A percentile compares a stretch with the other conserved stretches of the same genome.
phyloP scores from a whole-genome alignment of 1,140 invertebrate species.

The Luehdorfia chinensis region DNA sequence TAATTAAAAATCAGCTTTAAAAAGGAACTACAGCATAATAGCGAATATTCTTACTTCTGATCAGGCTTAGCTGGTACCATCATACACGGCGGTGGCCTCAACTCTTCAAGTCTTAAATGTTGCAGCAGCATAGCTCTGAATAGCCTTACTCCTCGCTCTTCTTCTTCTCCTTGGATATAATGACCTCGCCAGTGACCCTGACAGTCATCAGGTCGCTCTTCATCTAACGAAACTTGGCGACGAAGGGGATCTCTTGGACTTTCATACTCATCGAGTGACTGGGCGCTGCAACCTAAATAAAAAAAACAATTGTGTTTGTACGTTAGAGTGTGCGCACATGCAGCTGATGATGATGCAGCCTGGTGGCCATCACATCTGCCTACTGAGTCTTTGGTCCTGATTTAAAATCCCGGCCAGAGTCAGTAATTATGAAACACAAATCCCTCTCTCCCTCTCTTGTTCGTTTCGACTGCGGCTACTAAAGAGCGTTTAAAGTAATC shows the following conservation, averaged over 20 bases:
- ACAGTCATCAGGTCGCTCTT: conserved; percentile 63
- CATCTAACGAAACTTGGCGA: conserved; percentile 63
- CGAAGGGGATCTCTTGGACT: conserved; percentile 54
- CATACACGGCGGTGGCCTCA: conserved; percentile 61
- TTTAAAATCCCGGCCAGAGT: no score
- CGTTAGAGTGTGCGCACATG: no score
- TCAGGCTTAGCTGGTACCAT: conserved; percentile 53
- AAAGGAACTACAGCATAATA: no score
- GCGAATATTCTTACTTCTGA: conserved; percentile 36
- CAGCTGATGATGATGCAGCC: no score
- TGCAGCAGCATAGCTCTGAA: conserved; percentile 64
- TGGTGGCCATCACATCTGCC: no score
- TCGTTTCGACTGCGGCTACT: no score
- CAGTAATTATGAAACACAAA: no score
- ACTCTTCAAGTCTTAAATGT: conserved; percentile 55
- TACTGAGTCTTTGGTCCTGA: no score
- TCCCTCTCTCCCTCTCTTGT: no score
- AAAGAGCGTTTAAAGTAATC: no score
- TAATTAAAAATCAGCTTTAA: no score
- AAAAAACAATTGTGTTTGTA: background rate
- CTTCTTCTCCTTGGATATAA: conserved; percentile 56
- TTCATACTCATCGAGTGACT: conserved; percentile 64
- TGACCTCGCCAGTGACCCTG: conserved; percentile 63
- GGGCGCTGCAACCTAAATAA: conserved; percentile 55
- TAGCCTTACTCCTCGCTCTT: conserved; percentile 58